Evolutionary conservation across 2,797 vertebrate species (phyloP).

Genomic region (Channallabes apus): DNA sequence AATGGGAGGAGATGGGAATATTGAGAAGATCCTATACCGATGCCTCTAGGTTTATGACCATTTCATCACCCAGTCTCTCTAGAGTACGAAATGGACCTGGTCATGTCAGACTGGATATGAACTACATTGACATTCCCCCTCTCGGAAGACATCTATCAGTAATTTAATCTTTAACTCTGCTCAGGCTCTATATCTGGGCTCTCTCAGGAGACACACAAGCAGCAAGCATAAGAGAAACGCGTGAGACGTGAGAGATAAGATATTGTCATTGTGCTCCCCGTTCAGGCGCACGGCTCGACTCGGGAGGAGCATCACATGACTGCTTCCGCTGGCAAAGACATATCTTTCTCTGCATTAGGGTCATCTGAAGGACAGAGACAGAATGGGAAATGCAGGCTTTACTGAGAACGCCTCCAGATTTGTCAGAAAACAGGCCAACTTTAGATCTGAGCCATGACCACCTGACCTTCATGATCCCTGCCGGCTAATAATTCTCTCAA

Average conservation of each 20-base stretch:
- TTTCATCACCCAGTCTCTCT: not conserved
- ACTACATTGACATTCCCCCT: not conserved
- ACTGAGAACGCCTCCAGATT: not conserved
- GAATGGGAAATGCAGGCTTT: slow-evolving; percentile 7
- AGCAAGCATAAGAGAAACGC: not conserved
- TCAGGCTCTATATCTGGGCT: not conserved
- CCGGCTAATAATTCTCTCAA: not conserved
- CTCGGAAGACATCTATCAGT: slow-evolving; percentile 8
- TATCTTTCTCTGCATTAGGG: slow-evolving; percentile 16
- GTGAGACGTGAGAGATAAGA: slow-evolving; percentile 8
- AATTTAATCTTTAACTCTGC: slow-evolving; percentile 1
- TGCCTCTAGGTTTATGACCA: not conserved
- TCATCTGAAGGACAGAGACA: slow-evolving; percentile 26
- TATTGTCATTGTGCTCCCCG: slow-evolving; percentile 1
- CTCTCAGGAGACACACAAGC: not conserved
- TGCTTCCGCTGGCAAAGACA: slow-evolving; percentile 1
- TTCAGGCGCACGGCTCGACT: slow-evolving; percentile 3
- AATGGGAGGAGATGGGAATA: no score
- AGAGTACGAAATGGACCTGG: not conserved
- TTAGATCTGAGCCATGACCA: not conserved
- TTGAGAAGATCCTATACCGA: no score
- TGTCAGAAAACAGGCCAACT: not conserved
- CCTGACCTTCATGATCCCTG: not conserved
- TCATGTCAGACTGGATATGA: not conserved
- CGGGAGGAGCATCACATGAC: slow-evolving; percentile 27